These are phyloP conservation scores for Sycophila sp. DNA, from an alignment of 1,140 invertebrate species.

Conservation along the genomic window DNA sequence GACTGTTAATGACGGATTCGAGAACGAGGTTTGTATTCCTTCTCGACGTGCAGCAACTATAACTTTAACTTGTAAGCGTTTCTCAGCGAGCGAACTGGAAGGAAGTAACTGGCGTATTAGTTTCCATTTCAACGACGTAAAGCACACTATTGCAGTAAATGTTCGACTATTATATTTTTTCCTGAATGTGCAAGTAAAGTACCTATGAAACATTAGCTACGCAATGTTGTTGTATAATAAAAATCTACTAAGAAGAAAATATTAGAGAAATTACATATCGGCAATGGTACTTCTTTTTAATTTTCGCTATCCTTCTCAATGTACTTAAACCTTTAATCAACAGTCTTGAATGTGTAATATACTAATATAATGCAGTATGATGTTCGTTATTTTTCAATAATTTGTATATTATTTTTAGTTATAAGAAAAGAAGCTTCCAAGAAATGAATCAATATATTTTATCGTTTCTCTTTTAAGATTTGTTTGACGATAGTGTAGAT, in stretches of 20 bases:
- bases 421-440: no score
- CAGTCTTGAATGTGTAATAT: no score
- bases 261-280: conserved; percentile 26
- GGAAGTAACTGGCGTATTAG: not conserved
- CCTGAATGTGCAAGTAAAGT: not conserved
- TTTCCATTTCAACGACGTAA: conserved; percentile 17
- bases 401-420: no score
- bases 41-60: not conserved
- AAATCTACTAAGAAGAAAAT: conserved; percentile 10
- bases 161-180: conserved; percentile 25
- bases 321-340: no score
- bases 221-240: conserved; percentile 2
- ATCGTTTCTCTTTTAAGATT: no score
- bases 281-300: conserved; percentile 3
- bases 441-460: no score
- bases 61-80: conserved; percentile 1
- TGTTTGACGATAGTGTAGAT: no score
- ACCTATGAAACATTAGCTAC: not conserved
- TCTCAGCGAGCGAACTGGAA: not conserved
- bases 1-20: conserved; percentile 11
- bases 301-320: no score
- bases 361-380: no score
- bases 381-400: no score
- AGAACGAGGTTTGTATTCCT: not conserved
- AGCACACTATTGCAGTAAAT: no score